phyloP scores from a whole-genome alignment of 2,113 vertebrate species.

The Arizona elegans region DNA sequence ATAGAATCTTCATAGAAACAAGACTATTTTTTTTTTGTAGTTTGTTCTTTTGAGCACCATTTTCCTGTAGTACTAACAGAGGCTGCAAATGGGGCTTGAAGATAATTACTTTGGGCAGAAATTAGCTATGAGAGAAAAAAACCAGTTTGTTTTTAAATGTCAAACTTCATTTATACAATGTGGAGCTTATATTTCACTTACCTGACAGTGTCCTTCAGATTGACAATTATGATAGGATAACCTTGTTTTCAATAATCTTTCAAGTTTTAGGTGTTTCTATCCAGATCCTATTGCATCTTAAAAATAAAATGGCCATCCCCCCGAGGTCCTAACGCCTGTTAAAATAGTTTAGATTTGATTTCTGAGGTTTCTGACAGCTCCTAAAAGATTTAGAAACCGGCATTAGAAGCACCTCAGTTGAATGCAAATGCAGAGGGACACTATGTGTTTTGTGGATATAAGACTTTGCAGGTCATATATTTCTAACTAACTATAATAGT shows the following conservation, averaged over 20 bases:
- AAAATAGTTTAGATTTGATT: slow-evolving; percentile 74
- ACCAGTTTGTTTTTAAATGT: slow-evolving; percentile 56
- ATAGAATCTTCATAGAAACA: slow-evolving; percentile 14
- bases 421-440: slow-evolving; percentile 34
- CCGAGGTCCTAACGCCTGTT: slow-evolving; percentile 63
- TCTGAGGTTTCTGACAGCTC: slow-evolving; percentile 75
- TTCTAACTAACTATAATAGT: slow-evolving; percentile 34
- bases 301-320: slow-evolving; percentile 63
- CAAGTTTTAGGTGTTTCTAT: slow-evolving; percentile 63
- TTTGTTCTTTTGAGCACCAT: slow-evolving; percentile 13
- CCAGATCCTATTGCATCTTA: slow-evolving; percentile 64
- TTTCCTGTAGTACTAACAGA: slow-evolving; percentile 29
- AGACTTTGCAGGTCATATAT: slow-evolving; percentile 74
- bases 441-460: slow-evolving; percentile 58
- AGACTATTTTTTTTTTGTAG: neutral
- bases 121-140: slow-evolving; percentile 38
- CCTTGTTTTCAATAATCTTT: slow-evolving; percentile 66
- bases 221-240: slow-evolving; percentile 65
- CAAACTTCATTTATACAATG: slow-evolving; percentile 60
- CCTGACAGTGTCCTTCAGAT: slow-evolving; percentile 64
- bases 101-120: slow-evolving; percentile 62
- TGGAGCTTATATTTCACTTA: slow-evolving; percentile 55
- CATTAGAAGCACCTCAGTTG: slow-evolving; percentile 68
- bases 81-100: slow-evolving; percentile 45
- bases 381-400: slow-evolving; percentile 77